These are phyloP conservation scores for Forbesichthys papilliferus DNA, from an alignment of 2,113 vertebrate genomes.

Conservation along the genomic window DNA sequence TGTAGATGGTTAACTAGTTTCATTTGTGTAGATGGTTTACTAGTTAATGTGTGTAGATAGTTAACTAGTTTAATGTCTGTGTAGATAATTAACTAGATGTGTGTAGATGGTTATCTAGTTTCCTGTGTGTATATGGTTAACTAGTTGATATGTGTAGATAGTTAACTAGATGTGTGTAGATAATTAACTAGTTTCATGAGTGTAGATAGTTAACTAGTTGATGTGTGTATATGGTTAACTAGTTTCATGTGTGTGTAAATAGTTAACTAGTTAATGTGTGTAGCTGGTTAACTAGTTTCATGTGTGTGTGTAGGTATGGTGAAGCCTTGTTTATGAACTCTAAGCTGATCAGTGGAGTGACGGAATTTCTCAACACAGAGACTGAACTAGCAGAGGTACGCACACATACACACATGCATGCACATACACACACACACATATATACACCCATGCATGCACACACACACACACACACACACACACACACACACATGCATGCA, in stretches of 20 bases:
- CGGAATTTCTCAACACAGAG: constrained; percentile 96
- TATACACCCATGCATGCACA: not conserved
- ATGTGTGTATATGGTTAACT: not conserved
- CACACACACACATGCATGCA: not conserved
- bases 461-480: not conserved
- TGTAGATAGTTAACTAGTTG: constrained; percentile 32
- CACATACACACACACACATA: not conserved
- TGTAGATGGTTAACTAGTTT: not conserved
- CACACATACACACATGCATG: not conserved
- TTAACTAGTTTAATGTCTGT: not conserved
- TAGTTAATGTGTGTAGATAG: no score
- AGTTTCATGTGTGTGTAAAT: constrained; percentile 43
- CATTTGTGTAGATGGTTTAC: not conserved
- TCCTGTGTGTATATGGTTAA: not conserved
- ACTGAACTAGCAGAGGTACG: constrained; percentile 90
- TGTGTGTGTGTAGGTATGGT: constrained; percentile 81
- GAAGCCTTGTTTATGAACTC: constrained; percentile 98
- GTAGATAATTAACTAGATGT: not conserved
- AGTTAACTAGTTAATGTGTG: not conserved
- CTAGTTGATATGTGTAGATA: not conserved
- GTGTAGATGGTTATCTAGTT: constrained; percentile 20
- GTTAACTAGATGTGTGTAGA: not conserved
- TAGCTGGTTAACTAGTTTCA: not conserved
- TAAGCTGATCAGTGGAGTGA: constrained; percentile 94
- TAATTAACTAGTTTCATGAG: not conserved